Evolutionary conservation across 2,113 vertebrate genomes (phyloP).

Genomic region (Abramis brama): DNA sequence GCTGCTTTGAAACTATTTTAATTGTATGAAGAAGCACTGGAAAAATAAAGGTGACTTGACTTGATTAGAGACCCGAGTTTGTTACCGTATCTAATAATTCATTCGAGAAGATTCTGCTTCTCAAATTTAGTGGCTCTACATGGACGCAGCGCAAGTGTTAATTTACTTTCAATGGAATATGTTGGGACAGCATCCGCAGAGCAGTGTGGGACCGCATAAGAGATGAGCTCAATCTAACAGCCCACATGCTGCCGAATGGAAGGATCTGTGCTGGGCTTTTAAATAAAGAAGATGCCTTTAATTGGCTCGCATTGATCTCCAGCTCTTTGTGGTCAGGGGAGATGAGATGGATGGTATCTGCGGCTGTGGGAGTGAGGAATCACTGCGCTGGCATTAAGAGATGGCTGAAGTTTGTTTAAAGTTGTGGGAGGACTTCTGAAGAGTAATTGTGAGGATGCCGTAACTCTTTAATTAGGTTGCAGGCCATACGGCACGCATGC

Average conservation of each 20-base stretch:
- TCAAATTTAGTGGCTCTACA: not conserved
- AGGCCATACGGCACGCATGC: not conserved
- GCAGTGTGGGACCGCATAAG: slow-evolving; percentile 10
- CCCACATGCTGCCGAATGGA: not conserved
- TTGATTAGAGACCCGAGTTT: not conserved
- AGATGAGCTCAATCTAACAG: slow-evolving; percentile 17
- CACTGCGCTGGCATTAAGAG: not conserved
- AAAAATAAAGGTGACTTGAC: no score
- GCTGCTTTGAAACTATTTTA: no score
- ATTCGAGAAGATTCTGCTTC: not conserved
- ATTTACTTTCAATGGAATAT: slow-evolving; percentile 15
- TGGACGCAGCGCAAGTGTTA: not conserved
- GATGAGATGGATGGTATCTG: slow-evolving; percentile 40
- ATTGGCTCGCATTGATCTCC: slow-evolving; percentile 33
- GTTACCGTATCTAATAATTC: not conserved
- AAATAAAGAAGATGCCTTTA: slow-evolving; percentile 38
- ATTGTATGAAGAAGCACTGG: no score
- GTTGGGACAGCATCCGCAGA: slow-evolving; percentile 13
- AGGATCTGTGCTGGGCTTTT: slow-evolving; percentile 19
- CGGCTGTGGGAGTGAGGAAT: slow-evolving; percentile 24
- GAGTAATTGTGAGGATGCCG: not conserved
- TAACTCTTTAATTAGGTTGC: slow-evolving; percentile 16
- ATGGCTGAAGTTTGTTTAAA: slow-evolving; percentile 30
- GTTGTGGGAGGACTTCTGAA: not conserved
- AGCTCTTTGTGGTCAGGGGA: slow-evolving; percentile 32